phyloP scores from a whole-genome alignment of 2,888 invertebrate genomes.

The Atrina japonica region DNA sequence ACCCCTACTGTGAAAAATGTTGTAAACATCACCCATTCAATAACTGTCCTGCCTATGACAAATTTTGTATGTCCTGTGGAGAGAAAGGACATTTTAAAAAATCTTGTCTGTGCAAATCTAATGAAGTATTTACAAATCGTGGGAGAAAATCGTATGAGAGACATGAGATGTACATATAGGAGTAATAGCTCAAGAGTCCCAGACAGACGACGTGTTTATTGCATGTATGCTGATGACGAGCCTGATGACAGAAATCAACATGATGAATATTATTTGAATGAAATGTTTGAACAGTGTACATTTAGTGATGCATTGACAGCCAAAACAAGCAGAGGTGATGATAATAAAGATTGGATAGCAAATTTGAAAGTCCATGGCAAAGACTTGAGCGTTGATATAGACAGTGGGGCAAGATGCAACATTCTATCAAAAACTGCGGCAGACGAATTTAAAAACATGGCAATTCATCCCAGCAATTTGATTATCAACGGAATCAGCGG shows the following conservation, averaged over 20 bases:
- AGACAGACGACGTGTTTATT: not conserved
- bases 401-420: slow-evolving; percentile 41
- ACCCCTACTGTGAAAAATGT: slow-evolving; percentile 26
- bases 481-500: slow-evolving; percentile 30
- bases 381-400: slow-evolving; percentile 15
- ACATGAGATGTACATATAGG: not conserved
- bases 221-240: too few species aligned
- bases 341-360: not conserved
- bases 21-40: slow-evolving; percentile 14
- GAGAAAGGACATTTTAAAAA: slow-evolving; percentile 34
- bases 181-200: not conserved
- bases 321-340: not conserved
- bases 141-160: not conserved
- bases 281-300: slow-evolving; percentile 33
- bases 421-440: slow-evolving; percentile 33
- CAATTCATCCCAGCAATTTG: slow-evolving; percentile 18
- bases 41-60: slow-evolving; percentile 31
- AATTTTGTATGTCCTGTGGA: slow-evolving; percentile 28
- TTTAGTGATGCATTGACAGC: slow-evolving; percentile 24
- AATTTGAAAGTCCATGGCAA: not conserved
- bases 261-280: too few species aligned
- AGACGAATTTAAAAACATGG: slow-evolving; percentile 18
- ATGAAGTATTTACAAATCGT: too few species aligned
- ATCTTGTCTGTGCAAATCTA: slow-evolving; percentile 11
- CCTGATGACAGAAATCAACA: too few species aligned